phyloP scores from a whole-genome alignment of 2,113 vertebrate genomes.

The Boulengeromyrus knoepffleri region DNA sequence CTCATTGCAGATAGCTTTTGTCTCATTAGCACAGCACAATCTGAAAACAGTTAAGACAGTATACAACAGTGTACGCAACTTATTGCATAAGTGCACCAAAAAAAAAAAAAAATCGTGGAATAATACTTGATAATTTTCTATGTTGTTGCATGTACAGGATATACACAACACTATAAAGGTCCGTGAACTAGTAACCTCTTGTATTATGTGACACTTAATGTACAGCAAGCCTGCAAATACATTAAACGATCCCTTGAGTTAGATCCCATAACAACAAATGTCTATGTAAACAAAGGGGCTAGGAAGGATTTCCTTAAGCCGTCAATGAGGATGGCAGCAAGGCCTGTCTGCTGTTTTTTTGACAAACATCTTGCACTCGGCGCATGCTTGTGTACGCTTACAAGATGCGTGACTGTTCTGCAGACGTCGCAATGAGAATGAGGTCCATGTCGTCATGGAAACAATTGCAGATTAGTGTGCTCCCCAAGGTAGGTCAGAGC shows the following conservation, averaged over 20 bases:
- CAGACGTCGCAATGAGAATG: slow-evolving; percentile 5
- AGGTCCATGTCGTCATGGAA: slow-evolving; percentile 19
- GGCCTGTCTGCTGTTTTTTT: not conserved
- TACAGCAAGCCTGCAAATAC: not conserved
- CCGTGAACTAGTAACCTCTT: not conserved
- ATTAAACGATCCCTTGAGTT: not conserved
- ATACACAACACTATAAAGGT: not conserved
- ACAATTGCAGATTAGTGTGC: slow-evolving; percentile 8
- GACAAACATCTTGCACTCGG: not conserved
- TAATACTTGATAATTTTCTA: not conserved
- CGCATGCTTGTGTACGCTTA: not conserved
- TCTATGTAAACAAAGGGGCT: not conserved
- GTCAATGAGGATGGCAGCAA: not conserved
- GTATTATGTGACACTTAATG: not conserved
- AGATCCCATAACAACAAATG: not conserved
- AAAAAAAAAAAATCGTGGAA: not conserved
- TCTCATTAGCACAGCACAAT: not conserved
- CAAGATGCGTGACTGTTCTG: not conserved
- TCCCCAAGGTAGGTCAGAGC: slow-evolving; percentile 7
- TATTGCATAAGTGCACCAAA: not conserved
- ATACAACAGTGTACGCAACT: not conserved
- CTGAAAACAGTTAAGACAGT: not conserved
- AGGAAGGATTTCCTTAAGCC: not conserved
- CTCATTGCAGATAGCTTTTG: not conserved
- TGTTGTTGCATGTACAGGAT: not conserved